Base-by-base conservation (phyloP, 2,888 invertebrate species). In the Cetonia aurata region DNA sequence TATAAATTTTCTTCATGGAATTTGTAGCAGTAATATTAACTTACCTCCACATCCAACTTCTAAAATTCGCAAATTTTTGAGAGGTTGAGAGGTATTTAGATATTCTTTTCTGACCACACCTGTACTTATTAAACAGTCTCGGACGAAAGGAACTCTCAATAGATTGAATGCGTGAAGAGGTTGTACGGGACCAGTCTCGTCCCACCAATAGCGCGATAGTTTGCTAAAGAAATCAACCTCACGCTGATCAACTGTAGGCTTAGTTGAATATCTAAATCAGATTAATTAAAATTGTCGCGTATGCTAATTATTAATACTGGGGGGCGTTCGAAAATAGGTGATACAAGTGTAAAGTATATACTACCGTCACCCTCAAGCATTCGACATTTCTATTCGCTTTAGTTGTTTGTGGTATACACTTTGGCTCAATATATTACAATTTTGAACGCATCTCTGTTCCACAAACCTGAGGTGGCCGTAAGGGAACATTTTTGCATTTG, bases 21-120 rank as follows among this genome's bases (percentile, higher is more conserved):
- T 78, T 93, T 89, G 0, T 94, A 93, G 8, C 1, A 12, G 6
- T 8, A 57, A 25, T 10, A 15, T 60, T 31, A 19, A 42, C 52
- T 93, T 62, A 82, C 83, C 98, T 33, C 98, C 98, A 85, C 98
- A 97, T 0, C 98, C 98, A 67, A 96, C 91, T 86, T 98, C 98
- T 31, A 96, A 82, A 69, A 98, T 89, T 41, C 87, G 87, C 25
- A 91, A 82, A 13, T 89, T 90, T 74, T 87, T 83, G 33, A 97
- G 83, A 0, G 95, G 93, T 13, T 82, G 80, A 2, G 86, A 76
- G 13, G 85, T 86, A 73, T 86, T 85, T 57, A 85, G 75, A 48
- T 83, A 81, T 42, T 80, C 76, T n/a, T 82, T 75, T 12, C 82
- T 74, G 17, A 86, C 78, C 67, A 70, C 74, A 37, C 86, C 86